Percentiles rank a stretch among this genome's conserved stretches.
Evolutionary conservation across 1,140 invertebrate species (phyloP).

Genomic region (Ericerus pela): DNA sequence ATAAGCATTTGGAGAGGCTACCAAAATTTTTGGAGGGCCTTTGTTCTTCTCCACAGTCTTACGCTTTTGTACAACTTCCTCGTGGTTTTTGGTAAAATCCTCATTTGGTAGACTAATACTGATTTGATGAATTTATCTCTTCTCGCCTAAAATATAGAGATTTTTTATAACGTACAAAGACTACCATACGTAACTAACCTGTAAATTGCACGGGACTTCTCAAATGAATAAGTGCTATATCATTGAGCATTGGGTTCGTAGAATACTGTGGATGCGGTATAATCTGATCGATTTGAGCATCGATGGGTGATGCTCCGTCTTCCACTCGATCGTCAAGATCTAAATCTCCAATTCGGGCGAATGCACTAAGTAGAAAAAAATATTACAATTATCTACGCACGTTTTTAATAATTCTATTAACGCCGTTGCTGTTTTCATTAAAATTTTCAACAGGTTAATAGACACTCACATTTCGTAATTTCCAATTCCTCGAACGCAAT

Average conservation of each 20-base stretch:
- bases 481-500: conserved; percentile 26
- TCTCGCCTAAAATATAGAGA: too few species aligned
- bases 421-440: neutral
- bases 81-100: too few species aligned
- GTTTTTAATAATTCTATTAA: neutral
- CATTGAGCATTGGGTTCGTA: conserved; percentile 32
- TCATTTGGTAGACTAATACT: too few species aligned
- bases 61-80: too few species aligned
- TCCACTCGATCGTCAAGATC: conserved; percentile 26
- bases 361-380: conserved; percentile 16
- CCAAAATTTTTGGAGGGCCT: too few species aligned
- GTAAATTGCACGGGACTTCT: conserved; percentile 30
- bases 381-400: neutral
- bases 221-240: conserved; percentile 36
- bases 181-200: conserved; percentile 28
- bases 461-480: conserved; percentile 17
- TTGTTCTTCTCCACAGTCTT: too few species aligned
- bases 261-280: conserved; percentile 31
- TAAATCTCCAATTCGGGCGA: conserved; percentile 29
- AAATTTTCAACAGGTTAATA: neutral
- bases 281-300: conserved; percentile 26
- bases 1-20: too few species aligned
- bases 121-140: too few species aligned
- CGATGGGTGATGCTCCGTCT: conserved; percentile 30
- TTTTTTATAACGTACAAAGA: too few species aligned